A percentile compares a stretch with the other conserved stretches of the same genome.
phyloP scores from a whole-genome alignment of 2,797 vertebrate species.

The Ctenopoma kingsleyae region DNA sequence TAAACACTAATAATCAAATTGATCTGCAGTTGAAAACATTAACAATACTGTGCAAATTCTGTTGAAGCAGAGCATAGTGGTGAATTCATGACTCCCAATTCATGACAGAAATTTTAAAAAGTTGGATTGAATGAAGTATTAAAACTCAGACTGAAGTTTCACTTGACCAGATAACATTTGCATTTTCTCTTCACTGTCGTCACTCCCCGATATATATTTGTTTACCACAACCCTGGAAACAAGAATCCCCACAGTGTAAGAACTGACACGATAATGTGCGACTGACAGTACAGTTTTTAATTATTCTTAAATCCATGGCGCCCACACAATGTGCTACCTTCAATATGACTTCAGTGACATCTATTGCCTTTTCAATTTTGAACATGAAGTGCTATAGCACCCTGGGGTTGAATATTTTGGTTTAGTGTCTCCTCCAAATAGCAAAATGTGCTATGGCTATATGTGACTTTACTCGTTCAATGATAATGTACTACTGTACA shows the following conservation, averaged over 20 bases:
- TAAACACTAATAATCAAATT: constrained; percentile 67
- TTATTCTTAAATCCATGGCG: constrained; percentile 6
- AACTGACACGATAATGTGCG: constrained; percentile 44
- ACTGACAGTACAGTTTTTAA: constrained; percentile 26
- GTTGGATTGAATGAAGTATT: neutral
- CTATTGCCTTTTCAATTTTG: constrained; percentile 46
- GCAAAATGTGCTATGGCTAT: constrained; percentile 53
- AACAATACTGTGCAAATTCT: constrained; percentile 43
- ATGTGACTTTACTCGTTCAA: constrained; percentile 33
- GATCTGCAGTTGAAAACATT: constrained; percentile 47
- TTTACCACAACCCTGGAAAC: constrained; percentile 46
- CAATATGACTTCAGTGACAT: constrained; percentile 36
- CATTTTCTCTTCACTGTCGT: constrained; percentile 10
- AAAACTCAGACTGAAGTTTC: constrained; percentile 21
- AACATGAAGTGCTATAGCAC: constrained; percentile 27
- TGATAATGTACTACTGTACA: constrained; percentile 32
- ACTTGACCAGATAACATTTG: constrained; percentile 12
- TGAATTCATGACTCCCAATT: constrained; percentile 29
- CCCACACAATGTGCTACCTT: constrained; percentile 15
- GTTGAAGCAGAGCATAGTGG: constrained; percentile 4
- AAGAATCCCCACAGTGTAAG: constrained; percentile 26
- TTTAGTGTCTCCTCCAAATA: constrained; percentile 52
- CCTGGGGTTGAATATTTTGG: constrained; percentile 54
- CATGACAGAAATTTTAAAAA: constrained; percentile 4
- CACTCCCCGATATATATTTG: constrained; percentile 44